A percentile compares a stretch with the other conserved stretches of the same genome.
Conservation (phyloP, 2,113 vertebrate species). For the Aegithalos caudatus region DNA sequence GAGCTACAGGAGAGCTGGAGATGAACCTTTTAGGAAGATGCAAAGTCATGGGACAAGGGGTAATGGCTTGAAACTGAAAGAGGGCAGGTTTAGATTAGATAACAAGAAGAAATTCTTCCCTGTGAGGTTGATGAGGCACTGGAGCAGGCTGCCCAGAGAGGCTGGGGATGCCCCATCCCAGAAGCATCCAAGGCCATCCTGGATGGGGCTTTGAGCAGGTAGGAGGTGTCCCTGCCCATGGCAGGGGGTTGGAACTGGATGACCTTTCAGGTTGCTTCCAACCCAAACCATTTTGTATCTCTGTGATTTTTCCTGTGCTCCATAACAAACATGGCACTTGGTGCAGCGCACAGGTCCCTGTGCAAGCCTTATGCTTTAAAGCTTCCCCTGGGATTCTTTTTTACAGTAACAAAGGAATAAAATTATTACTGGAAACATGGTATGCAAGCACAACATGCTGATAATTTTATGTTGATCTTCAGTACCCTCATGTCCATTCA, state of each 20-base stretch:
- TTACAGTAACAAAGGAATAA: neutral
- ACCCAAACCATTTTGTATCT: neutral
- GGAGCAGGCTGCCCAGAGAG: neutral
- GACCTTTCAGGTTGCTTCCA: neutral
- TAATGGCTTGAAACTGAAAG: neutral
- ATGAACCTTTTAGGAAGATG: neutral
- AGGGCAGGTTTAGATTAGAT: neutral
- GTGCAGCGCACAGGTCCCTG: neutral
- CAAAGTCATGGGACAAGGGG: too few relatives aligned
- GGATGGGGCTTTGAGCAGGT: neutral
- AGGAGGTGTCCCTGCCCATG: neutral
- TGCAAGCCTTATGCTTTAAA: neutral
- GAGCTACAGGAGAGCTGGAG: neutral
- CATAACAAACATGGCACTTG: accelerated
- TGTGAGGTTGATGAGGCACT: neutral
- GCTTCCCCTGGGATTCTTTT: neutral
- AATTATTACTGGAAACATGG: neutral
- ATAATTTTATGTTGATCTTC: neutral
- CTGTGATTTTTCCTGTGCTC: neutral
- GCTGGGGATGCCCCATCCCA: neutral
- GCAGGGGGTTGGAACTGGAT: neutral
- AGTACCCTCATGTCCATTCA: neutral
- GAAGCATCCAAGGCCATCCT: neutral
- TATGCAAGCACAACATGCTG: neutral
- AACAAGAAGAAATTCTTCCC: neutral